Evolutionary conservation across 2,113 vertebrate genomes (phyloP), one percentile per base, ranked within the genome.

Genomic region (Sclerurus mexicanus): DNA sequence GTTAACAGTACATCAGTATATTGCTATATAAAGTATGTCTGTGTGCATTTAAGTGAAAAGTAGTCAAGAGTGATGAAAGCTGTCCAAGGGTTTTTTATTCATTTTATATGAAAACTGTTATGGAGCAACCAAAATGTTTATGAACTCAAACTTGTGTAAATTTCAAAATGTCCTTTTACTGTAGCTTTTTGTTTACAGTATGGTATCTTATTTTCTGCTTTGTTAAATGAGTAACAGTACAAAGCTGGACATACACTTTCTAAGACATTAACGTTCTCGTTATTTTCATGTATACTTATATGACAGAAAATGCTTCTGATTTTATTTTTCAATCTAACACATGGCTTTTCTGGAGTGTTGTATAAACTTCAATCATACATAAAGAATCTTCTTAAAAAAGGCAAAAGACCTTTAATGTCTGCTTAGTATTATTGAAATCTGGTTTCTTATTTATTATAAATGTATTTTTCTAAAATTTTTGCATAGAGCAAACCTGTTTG

Each of bases 41-140:
- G 96, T 98, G 98, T 98, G 98, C 98, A 98, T 96, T 97, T 95
- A 98, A 98, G 97, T 98, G 98, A 98, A 97, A 98, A 98, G 85
- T 98, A 97, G 89, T 97, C 91, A 96, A 97, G 98, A 98, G 94
- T 98, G 97, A 96, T 98, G 98, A 98, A 97, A 98, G 95, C 97
- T 97, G 97, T 98, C 97, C 97, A 97, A 97, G 97, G 97, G 97
- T 96, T 98, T 98, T 98, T 97, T 97, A 98, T 97, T 98, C 90
- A 97, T 98, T 98, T 98, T 98, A 97, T 98, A 98, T 98, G 96
- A 98, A 97, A 97, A 96, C 96, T 98, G 96, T 98, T 98, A 98
- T 95, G 97, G 94, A 98, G 97, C 97, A 97, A 98, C 96, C 97
- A 97, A 98, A 98, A 98, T 98, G 97, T 98, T 98, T 98, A 98